Evolutionary conservation across 2,888 invertebrate genomes (phyloP).

Genomic region (Steinernema scapterisci): DNA sequence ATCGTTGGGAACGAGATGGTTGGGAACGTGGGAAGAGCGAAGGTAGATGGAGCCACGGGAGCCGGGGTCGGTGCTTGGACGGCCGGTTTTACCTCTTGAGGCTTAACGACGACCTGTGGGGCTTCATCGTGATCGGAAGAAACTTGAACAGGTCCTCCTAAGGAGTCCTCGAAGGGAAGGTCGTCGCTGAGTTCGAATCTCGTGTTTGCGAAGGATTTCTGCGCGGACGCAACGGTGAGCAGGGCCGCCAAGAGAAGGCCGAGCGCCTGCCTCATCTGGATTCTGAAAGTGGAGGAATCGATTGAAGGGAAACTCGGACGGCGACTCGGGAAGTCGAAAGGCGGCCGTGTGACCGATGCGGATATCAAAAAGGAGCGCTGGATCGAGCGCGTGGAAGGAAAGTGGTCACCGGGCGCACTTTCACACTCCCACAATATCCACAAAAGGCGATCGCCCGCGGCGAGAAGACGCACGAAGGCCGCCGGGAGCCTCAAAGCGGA

Average conservation of each 20-base stretch:
- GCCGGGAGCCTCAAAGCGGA: background rate
- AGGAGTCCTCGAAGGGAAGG: constrained; percentile 49
- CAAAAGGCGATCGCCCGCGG: constrained; percentile 30
- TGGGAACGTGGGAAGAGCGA: constrained; percentile 10
- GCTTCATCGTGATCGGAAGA: constrained; percentile 2
- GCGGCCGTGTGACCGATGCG: constrained; percentile 13
- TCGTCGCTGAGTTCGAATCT: constrained; percentile 48
- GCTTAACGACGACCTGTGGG: constrained; percentile 16
- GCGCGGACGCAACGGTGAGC: constrained; percentile 26
- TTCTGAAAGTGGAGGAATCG: constrained; percentile 11
- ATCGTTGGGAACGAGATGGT: constrained; percentile 15
- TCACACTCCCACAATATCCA: constrained; percentile 28
- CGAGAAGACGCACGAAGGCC: constrained; percentile 11
- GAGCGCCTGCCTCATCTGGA: background rate
- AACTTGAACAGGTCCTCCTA: background rate
- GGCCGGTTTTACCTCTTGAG: background rate
- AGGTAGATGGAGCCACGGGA: background rate
- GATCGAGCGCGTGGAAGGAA: background rate
- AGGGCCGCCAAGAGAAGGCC: background rate
- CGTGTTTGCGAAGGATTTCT: constrained; percentile 47
- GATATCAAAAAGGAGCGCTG: constrained; percentile 1
- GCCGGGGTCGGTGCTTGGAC: constrained; percentile 21
- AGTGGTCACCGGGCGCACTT: constrained; percentile 17
- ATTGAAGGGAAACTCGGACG: background rate
- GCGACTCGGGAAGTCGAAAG: background rate